Percentiles rank a stretch among this genome's conserved stretches.
Conservation (phyloP, 2,113 vertebrate species). For the Anoplopoma fimbria region DNA sequence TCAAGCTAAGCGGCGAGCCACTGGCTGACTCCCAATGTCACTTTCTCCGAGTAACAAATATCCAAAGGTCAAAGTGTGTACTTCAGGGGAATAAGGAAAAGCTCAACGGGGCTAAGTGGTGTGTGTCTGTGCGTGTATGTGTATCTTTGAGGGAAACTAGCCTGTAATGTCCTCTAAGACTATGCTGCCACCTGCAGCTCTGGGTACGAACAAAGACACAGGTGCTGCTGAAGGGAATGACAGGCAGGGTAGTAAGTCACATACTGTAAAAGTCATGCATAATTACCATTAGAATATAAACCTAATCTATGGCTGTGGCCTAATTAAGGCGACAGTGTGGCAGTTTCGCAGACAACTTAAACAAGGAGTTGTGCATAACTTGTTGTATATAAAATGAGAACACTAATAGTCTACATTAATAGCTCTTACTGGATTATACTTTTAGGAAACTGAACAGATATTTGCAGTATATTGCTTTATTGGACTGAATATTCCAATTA, state of each 20-base stretch:
- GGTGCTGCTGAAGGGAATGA: slow-evolving; percentile 37
- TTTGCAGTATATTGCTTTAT: background rate
- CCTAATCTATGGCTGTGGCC: slow-evolving; percentile 13
- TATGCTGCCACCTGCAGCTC: slow-evolving; percentile 84
- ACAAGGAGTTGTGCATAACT: background rate
- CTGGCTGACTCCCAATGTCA: slow-evolving; percentile 83
- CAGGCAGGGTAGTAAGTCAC: slow-evolving; percentile 24
- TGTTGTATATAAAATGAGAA: background rate
- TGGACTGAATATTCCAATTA: background rate
- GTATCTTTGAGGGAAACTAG: slow-evolving; percentile 69
- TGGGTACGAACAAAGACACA: slow-evolving; percentile 71
- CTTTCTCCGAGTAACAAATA: slow-evolving; percentile 84
- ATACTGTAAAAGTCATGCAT: slow-evolving; percentile 33
- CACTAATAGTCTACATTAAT: background rate
- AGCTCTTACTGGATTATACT: background rate
- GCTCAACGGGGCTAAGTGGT: slow-evolving; percentile 75
- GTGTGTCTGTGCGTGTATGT: slow-evolving; percentile 59
- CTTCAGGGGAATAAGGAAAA: slow-evolving; percentile 70
- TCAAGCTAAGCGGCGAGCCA: slow-evolving; percentile 73
- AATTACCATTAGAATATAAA: slow-evolving; percentile 31
- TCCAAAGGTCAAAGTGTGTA: slow-evolving; percentile 86
- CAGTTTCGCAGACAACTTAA: slow-evolving; percentile 1
- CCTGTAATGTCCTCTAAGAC: slow-evolving; percentile 77
- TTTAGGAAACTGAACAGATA: background rate
- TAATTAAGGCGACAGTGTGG: slow-evolving; percentile 7